Conservation (phyloP, 2,113 vertebrate species). For the Peromyscus maniculatus region DNA sequence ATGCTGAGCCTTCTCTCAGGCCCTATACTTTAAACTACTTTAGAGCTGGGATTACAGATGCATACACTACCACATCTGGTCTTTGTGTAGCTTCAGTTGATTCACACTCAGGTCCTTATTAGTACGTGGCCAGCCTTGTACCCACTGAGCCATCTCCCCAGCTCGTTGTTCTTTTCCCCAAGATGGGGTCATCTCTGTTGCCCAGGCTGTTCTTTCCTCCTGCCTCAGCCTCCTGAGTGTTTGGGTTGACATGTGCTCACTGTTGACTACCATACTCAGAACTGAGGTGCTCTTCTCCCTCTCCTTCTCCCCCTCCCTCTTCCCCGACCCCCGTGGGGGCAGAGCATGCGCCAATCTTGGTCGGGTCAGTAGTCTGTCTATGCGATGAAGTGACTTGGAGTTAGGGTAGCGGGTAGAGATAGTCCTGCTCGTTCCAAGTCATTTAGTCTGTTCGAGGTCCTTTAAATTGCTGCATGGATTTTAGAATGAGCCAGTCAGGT, state of each 20-base stretch:
- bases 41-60: neutral
- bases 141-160: neutral
- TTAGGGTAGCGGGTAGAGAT: neutral
- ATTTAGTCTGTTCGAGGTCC: neutral
- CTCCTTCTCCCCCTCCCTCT: too few species aligned
- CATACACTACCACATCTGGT: neutral
- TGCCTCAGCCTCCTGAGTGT: neutral
- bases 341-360: neutral
- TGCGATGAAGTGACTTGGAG: neutral
- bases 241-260: neutral
- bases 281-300: neutral
- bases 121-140: neutral
- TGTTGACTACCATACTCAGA: neutral
- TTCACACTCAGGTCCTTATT: neutral
- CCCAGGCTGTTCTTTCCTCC: neutral
- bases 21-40: neutral
- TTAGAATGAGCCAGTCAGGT: neutral
- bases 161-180: neutral
- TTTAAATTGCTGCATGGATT: neutral
- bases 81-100: neutral
- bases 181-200: neutral
- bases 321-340: too few species aligned
- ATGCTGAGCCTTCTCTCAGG: neutral
- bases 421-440: neutral
- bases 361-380: neutral